These are phyloP conservation scores for Microcebus ravelobensis DNA, from an alignment of 2,113 vertebrate genomes.

Conservation along the genomic window DNA sequence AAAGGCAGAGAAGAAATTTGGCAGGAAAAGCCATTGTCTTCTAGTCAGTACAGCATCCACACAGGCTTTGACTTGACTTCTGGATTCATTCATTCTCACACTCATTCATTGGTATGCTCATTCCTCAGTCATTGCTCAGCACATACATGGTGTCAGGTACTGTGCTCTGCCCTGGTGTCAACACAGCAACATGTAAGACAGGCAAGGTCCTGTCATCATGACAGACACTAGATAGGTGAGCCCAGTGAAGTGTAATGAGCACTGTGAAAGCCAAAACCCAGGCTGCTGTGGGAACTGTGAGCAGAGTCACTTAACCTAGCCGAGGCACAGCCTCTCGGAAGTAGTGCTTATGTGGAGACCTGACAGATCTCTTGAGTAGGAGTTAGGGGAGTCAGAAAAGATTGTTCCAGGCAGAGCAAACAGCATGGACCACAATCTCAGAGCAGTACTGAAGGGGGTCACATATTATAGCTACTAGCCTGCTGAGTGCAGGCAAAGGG, in stretches of 20 bases:
- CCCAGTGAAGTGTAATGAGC: neutral
- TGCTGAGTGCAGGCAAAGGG: neutral
- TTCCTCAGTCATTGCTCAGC: neutral
- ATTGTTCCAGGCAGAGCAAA: neutral
- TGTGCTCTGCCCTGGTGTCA: neutral
- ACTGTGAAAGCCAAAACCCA: neutral
- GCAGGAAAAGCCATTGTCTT: neutral
- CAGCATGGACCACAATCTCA: conserved; percentile 3
- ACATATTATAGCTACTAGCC: neutral
- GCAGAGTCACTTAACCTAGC: neutral
- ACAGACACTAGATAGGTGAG: neutral
- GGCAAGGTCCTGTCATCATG: neutral
- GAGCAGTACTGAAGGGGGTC: neutral
- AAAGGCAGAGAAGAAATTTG: neutral
- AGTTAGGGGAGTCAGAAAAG: neutral
- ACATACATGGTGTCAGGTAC: neutral
- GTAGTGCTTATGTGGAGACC: neutral
- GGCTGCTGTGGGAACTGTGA: neutral
- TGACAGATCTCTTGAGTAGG: neutral
- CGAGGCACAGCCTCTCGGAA: neutral
- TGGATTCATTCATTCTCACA: neutral
- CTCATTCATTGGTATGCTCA: neutral
- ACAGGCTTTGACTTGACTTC: neutral
- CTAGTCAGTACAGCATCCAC: neutral
- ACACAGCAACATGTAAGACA: neutral